phyloP scores from a whole-genome alignment of 2,113 vertebrate genomes.

The Centrocercus urophasianus region DNA sequence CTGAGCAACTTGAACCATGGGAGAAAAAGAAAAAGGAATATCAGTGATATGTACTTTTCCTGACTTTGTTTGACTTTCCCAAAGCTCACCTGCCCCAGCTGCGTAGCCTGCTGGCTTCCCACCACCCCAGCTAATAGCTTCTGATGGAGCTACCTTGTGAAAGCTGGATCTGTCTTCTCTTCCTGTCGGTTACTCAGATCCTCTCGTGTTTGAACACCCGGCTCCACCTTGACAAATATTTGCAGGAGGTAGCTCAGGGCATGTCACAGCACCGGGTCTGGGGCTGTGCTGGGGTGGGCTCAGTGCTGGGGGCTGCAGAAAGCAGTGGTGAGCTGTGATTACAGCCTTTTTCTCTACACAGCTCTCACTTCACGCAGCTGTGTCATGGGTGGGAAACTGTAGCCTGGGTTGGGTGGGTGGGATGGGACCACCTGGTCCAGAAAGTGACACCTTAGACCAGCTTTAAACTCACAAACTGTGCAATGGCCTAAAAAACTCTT shows the following conservation, averaged over 20 bases:
- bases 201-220: not conserved
- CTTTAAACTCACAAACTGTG: not conserved
- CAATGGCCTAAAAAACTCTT: not conserved
- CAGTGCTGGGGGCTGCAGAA: not conserved
- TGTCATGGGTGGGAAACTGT: not conserved
- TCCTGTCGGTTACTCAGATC: not conserved
- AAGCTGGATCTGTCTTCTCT: not conserved
- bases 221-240: slow-evolving; percentile 32
- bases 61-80: not conserved
- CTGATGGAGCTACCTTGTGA: not conserved
- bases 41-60: not conserved
- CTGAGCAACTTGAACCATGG: not conserved
- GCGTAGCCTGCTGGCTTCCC: accelerated
- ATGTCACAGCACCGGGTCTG: not conserved
- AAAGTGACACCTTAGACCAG: not conserved
- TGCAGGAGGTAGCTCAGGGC: not conserved
- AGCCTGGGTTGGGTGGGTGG: not conserved
- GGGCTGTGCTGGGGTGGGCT: not conserved
- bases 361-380: accelerated
- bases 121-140: not conserved
- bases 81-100: not conserved
- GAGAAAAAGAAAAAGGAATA: not conserved
- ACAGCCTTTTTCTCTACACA: not conserved
- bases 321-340: not conserved
- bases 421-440: not conserved